Evolutionary conservation across 1,140 invertebrate species (phyloP).

Genomic region (Lepidurus apus): DNA sequence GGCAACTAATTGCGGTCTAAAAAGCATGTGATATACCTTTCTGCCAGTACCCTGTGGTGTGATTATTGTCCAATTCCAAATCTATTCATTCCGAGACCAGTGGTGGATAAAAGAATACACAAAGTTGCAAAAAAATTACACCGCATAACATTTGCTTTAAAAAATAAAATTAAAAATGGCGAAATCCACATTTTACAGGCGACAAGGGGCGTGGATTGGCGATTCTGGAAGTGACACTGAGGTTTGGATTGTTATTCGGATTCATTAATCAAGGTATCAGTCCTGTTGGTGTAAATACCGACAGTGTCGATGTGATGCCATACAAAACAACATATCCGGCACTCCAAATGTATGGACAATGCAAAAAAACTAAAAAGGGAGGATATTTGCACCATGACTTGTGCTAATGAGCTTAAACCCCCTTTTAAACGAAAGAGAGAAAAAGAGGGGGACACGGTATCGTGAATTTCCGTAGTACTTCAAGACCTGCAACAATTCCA

Average conservation of each 20-base stretch:
- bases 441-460: neutral
- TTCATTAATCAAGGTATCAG: neutral
- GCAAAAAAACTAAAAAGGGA: neutral
- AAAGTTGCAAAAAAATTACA: neutral
- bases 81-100: neutral
- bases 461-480: conserved; percentile 15
- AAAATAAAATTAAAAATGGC: no score
- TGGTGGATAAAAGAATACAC: neutral
- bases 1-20: conserved; percentile 4
- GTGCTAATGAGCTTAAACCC: neutral
- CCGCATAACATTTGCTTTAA: neutral
- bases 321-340: conserved; percentile 8
- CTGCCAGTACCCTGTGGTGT: neutral
- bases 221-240: neutral
- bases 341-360: neutral
- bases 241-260: conserved; percentile 1
- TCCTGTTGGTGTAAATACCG: neutral
- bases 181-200: no score
- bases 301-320: neutral
- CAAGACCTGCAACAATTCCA: neutral
- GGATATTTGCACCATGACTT: conserved; percentile 15
- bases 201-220: neutral
- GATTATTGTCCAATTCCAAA: neutral
- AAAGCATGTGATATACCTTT: conserved; percentile 4
- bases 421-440: neutral